A percentile compares a stretch with the other conserved stretches of the same genome.
These are phyloP conservation scores for Arnoldichthys spilopterus DNA, from an alignment of 2,797 vertebrate species.

Conservation along the genomic window DNA sequence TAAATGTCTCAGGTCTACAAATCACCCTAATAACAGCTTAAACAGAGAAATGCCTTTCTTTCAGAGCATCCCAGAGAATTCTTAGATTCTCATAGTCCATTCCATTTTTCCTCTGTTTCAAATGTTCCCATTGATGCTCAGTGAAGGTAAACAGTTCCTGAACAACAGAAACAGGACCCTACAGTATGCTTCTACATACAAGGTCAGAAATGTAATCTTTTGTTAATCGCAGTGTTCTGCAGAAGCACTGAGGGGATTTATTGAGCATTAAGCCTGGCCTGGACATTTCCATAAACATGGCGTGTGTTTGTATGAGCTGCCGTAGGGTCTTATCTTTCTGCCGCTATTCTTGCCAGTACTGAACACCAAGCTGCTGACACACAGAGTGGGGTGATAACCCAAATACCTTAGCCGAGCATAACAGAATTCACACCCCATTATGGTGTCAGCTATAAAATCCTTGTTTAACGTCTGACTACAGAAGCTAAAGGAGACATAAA, in stretches of 20 bases:
- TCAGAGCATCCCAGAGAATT: no score
- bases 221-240: background rate
- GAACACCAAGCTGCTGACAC: conserved; percentile 35
- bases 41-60: no score
- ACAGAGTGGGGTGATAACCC: conserved; percentile 41
- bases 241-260: conserved; percentile 23
- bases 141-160: no score
- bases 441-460: background rate
- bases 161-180: no score
- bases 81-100: no score
- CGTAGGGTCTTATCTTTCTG: conserved; percentile 60
- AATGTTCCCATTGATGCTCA: no score
- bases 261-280: conserved; percentile 22
- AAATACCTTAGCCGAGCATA: conserved; percentile 48
- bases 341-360: conserved; percentile 32
- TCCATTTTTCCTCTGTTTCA: no score
- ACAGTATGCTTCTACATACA: background rate
- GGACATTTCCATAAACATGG: conserved; percentile 34
- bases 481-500: background rate
- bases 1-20: no score
- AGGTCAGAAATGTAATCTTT: background rate
- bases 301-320: conserved; percentile 37
- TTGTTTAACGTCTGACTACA: conserved; percentile 2
- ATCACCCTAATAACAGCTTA: no score
- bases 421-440: conserved; percentile 9